Evolutionary conservation across 2,888 invertebrate species (phyloP).

Genomic region (Pelosia muscerda): DNA sequence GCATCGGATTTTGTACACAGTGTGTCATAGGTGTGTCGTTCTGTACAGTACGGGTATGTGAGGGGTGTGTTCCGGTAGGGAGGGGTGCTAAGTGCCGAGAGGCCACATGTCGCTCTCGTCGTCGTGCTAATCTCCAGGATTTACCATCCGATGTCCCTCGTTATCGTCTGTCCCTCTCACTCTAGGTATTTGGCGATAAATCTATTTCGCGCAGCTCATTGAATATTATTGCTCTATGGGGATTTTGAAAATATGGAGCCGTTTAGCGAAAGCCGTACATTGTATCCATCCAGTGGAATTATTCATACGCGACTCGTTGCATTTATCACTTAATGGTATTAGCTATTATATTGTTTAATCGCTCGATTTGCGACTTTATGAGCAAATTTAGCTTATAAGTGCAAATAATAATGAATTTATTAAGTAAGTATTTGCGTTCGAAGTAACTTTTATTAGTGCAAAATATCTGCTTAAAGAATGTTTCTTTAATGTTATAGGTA

Average conservation of each 20-base stretch:
- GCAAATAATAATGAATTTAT: conserved; percentile 19
- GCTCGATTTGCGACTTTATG: conserved; percentile 83
- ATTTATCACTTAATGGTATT: conserved; percentile 87
- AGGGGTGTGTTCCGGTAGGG: conserved; percentile 55
- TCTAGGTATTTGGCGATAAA: conserved; percentile 60
- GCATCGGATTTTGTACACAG: conserved; percentile 56
- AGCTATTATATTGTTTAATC: conserved; percentile 84
- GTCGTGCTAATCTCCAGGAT: conserved; percentile 86
- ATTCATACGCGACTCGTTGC: conserved; percentile 84
- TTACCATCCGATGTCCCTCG: conserved; percentile 83
- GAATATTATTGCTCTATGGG: conserved; percentile 87
- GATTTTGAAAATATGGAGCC: conserved; percentile 87
- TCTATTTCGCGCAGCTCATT: conserved; percentile 81
- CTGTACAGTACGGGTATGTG: conserved; percentile 48
- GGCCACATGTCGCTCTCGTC: conserved; percentile 86
- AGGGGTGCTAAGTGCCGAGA: conserved; percentile 82
- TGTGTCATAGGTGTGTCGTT: conserved; percentile 52
- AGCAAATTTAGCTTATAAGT: conserved; percentile 51
- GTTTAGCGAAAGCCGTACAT: conserved; percentile 86
- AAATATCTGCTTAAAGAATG: neutral
- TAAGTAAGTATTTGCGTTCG: neutral
- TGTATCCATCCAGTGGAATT: conserved; percentile 85
- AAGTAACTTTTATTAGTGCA: neutral
- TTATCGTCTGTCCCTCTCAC: conserved; percentile 66
- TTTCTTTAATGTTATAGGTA: neutral